These are phyloP conservation scores for Chaunax sp. DNA, from an alignment of 2,797 vertebrate species.

Conservation along the genomic window DNA sequence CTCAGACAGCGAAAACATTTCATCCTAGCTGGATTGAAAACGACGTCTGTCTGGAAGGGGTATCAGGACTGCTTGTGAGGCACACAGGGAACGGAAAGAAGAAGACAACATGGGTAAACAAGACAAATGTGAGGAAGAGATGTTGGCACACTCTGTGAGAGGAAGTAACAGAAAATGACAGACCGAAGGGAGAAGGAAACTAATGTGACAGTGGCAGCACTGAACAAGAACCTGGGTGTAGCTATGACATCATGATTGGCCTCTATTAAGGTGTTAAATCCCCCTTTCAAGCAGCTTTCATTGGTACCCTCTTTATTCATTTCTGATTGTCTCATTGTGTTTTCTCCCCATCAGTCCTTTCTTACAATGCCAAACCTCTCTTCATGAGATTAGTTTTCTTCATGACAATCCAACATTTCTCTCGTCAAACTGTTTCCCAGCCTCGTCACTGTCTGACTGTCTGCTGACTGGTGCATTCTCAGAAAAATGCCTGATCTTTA, in stretches of 20 bases:
- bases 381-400: background rate
- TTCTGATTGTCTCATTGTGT: too few species aligned
- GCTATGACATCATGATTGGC: too few species aligned
- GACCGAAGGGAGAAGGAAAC: constrained; percentile 5
- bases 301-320: too few species aligned
- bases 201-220: constrained; percentile 5
- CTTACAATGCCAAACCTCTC: background rate
- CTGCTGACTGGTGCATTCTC: background rate
- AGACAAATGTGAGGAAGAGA: constrained; percentile 18
- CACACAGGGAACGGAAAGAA: constrained; percentile 12
- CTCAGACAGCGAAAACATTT: constrained; percentile 27
- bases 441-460: background rate
- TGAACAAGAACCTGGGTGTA: constrained; percentile 10
- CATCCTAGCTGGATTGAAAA: constrained; percentile 38
- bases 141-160: background rate
- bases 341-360: background rate
- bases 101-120: constrained; percentile 1
- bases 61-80: constrained; percentile 21
- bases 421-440: background rate
- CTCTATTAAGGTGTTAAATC: too few species aligned
- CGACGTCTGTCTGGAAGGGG: constrained; percentile 28
- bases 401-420: background rate
- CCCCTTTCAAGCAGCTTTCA: too few species aligned
- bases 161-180: constrained; percentile 14
- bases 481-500: constrained; percentile 6